Evolutionary conservation across 2,888 invertebrate species (phyloP), one percentile per base, ranked within the genome.

Genomic region (Acrocyrtus sp.): DNA sequence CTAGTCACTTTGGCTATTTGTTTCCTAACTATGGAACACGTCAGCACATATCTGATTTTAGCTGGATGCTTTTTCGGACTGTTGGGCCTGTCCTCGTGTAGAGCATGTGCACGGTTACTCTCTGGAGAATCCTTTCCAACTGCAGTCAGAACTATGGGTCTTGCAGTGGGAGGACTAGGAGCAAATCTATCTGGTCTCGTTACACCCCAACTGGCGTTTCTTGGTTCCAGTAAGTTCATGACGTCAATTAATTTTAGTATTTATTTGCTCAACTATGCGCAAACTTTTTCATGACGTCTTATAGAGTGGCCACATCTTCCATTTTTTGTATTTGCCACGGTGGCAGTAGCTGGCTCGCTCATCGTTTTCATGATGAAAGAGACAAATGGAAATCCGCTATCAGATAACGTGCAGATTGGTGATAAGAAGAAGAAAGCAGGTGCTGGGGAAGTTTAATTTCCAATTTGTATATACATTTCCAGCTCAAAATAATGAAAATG

Each of bases 41-140:
- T 67, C 10, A 57, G 19, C 10, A n/a, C 41, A 3, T 27, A 3
- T 12, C 1, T 73, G 19, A 62, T 67, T 27, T 24, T 73, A 12
- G 17, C 56, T 8, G 62, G 39, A 0, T 68, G 74, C 24, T 60
- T 77, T 17, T n/a, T 79, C 39, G 79, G 77, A 1, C 66, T 73
- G 0, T 61, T 77, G 24, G 70, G 72, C 1, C 57, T 76, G 27
- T 65, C 77, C 10, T 50, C 66, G 15, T 41, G 75, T 1, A 24
- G 79, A n/a, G 62, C 72, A 8, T 22, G 70, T 0, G 65, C 76
- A 3, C 47, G 77, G 34, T 29, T 74, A 21, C 47, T 79, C 0
- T 72, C 75, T 0, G 79, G 79, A 3, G 78, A 78, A 58, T 67
- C 67, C 4, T 78, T 70, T 41, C 78, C 78, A 0, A 78, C 78